phyloP scores from a whole-genome alignment of 2,797 vertebrate species.

The Gobionotothen gibberifrons region DNA sequence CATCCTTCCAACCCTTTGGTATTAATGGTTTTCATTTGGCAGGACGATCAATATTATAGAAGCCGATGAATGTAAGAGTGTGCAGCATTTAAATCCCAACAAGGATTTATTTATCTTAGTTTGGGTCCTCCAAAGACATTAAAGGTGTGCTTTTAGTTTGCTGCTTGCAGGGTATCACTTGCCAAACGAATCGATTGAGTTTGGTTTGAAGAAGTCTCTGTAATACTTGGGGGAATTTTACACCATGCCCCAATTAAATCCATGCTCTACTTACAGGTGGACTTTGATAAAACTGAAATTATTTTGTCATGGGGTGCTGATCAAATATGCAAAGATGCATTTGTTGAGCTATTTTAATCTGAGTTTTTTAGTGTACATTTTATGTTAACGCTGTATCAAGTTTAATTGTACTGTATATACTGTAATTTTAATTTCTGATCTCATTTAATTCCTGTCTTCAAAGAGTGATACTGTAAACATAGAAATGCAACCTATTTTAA shows the following conservation, averaged over 20 bases:
- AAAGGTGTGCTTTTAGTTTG: slow-evolving; percentile 36
- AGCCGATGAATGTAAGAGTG: slow-evolving; percentile 8
- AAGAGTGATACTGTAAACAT: slow-evolving; percentile 74
- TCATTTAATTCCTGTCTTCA: slow-evolving; percentile 66
- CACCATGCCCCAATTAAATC: neutral
- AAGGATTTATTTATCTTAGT: slow-evolving; percentile 3
- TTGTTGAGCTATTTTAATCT: slow-evolving; percentile 15
- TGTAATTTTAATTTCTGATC: slow-evolving; percentile 65
- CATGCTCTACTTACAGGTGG: neutral
- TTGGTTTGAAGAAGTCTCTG: slow-evolving; percentile 10
- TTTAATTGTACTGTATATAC: slow-evolving; percentile 76
- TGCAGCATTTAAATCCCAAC: slow-evolving; percentile 23
- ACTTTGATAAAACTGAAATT: slow-evolving; percentile 6
- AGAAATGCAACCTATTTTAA: slow-evolving; percentile 83
- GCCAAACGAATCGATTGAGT: slow-evolving; percentile 5
- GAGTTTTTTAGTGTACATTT: slow-evolving; percentile 31
- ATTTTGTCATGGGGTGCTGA: slow-evolving; percentile 22
- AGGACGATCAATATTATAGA: slow-evolving; percentile 14
- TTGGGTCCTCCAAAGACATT: slow-evolving; percentile 23
- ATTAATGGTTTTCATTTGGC: slow-evolving; percentile 14
- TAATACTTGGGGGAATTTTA: slow-evolving; percentile 1
- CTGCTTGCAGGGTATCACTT: slow-evolving; percentile 13
- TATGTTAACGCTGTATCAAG: slow-evolving; percentile 48
- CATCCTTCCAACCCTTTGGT: neutral
- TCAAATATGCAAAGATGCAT: slow-evolving; percentile 36